Evolutionary conservation across 2,888 invertebrate genomes (phyloP).

Genomic region (Scaeva pyrastri): DNA sequence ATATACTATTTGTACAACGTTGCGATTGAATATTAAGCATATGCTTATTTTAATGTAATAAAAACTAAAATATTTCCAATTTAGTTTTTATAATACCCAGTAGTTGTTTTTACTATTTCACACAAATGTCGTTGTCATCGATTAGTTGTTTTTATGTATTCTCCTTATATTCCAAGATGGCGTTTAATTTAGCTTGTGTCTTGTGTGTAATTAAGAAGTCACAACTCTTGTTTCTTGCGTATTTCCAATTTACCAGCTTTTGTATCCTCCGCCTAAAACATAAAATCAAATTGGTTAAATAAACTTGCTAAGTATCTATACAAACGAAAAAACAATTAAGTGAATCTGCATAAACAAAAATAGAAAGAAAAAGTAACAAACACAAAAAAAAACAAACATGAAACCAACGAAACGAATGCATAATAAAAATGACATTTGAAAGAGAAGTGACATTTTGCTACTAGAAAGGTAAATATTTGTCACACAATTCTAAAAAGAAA

Average conservation of each 20-base stretch:
- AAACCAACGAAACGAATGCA: conserved; percentile 60
- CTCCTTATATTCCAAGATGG: conserved; percentile 76
- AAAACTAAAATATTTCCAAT: not conserved
- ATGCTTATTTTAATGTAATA: too few relatives aligned
- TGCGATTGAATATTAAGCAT: too few relatives aligned
- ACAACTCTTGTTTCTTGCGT: conserved; percentile 73
- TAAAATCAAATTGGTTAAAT: conserved; percentile 10
- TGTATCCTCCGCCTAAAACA: conserved; percentile 4
- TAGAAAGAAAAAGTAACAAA: conserved; percentile 49
- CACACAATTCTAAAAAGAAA: conserved; percentile 45
- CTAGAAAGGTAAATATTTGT: conserved; percentile 81
- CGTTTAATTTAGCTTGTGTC: conserved; percentile 74
- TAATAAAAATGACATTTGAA: conserved; percentile 76
- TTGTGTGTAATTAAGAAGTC: conserved; percentile 80
- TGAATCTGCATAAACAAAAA: conserved; percentile 6
- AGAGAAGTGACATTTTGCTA: conserved; percentile 80
- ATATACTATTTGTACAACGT: too few relatives aligned
- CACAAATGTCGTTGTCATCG: conserved; percentile 45
- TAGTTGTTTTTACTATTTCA: conserved; percentile 2
- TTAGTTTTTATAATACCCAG: not conserved
- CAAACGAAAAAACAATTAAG: conserved; percentile 9
- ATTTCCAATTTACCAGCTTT: conserved; percentile 57
- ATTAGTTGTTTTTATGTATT: conserved; percentile 22
- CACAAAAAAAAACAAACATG: conserved; percentile 57
- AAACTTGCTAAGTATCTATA: not conserved